Evolutionary conservation across 2,888 invertebrate genomes (phyloP), one percentile per base, ranked within the genome.

Genomic region (Plebejus argus): DNA sequence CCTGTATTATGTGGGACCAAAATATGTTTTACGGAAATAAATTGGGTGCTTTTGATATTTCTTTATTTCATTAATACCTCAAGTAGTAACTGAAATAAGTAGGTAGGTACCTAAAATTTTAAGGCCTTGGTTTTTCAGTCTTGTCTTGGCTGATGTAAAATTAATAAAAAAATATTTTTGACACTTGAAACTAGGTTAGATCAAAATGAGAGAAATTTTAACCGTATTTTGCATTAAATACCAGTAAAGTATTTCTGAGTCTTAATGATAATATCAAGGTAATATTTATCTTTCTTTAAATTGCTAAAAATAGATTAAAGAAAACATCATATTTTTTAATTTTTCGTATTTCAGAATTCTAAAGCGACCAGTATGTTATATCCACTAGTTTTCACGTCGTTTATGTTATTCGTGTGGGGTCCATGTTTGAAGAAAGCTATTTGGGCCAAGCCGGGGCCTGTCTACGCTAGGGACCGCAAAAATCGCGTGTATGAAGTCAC

Each of bases 381-480:
- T 79, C 84, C 83, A n/a, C 5, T 83, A 18, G 3, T 90, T n/a
- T 80, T 91, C 58, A 83, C 81, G 3, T 77, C 83, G 8, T 71
- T 85, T 6, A 45, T 90, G 45, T 0, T 86, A 10, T 76, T 85
- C 0, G 79, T 89, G 82, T 91, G 91, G 91, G 79, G 84, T 1
- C 91, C 91, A 3, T 91, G 91, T 79, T 18, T 91, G 8, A 85
- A 81, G 78, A 81, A 82, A 79, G 90, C 87, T 4, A 7, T 86
- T 18, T 90, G 86, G 82, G 80, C 86, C 0, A 70, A 80, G 2
- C 84, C 84, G 0, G 86, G 85, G 0, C 86, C 87, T 0, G 88
- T 90, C 12, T 90, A 84, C 80, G 91, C 90, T 1, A 87, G 83
- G 76, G 91, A 91, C 76, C 84, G 91, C 53, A 86, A 84, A 76